Conservation (phyloP, 2,888 invertebrate species). For the Crossocerus cetratus region DNA sequence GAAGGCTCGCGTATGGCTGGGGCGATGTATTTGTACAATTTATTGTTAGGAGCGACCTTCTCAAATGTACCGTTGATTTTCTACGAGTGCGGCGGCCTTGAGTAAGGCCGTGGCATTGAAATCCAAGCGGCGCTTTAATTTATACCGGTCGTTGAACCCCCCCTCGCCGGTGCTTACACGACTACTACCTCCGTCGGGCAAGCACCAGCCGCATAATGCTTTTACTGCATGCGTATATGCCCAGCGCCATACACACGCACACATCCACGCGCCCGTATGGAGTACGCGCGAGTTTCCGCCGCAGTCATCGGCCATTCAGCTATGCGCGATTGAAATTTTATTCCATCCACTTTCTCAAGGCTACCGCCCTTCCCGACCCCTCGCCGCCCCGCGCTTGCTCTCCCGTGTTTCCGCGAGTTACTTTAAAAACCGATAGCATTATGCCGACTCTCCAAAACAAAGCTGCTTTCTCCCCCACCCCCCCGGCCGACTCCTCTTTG, state of each 20-base stretch:
- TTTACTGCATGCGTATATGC: constrained; percentile 32
- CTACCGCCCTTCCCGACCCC: too few species aligned
- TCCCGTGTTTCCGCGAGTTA: too few species aligned
- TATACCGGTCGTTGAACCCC: constrained; percentile 68
- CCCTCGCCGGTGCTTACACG: constrained; percentile 47
- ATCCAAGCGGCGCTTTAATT: constrained; percentile 66
- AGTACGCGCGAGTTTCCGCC: constrained; percentile 1
- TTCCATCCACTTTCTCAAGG: background rate
- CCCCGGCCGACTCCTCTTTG: too few species aligned
- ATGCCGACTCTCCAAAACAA: too few species aligned
- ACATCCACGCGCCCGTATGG: background rate
- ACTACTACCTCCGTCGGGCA: constrained; percentile 53
- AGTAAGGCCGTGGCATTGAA: constrained; percentile 68
- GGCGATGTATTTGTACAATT: constrained; percentile 38
- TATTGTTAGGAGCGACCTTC: constrained; percentile 49
- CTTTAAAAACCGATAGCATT: too few species aligned
- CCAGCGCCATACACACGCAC: background rate
- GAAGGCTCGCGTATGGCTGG: background rate
- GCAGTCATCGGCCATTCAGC: constrained; percentile 3
- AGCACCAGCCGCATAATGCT: constrained; percentile 54
- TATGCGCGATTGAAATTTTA: constrained; percentile 34
- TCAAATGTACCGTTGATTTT: constrained; percentile 65
- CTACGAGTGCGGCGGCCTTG: constrained; percentile 65
- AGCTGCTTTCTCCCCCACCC: too few species aligned
- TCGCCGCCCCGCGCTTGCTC: too few species aligned